Percentiles rank a stretch among this genome's conserved stretches.
Evolutionary conservation across 2,888 invertebrate species (phyloP).

Genomic region (Phoronis australis): DNA sequence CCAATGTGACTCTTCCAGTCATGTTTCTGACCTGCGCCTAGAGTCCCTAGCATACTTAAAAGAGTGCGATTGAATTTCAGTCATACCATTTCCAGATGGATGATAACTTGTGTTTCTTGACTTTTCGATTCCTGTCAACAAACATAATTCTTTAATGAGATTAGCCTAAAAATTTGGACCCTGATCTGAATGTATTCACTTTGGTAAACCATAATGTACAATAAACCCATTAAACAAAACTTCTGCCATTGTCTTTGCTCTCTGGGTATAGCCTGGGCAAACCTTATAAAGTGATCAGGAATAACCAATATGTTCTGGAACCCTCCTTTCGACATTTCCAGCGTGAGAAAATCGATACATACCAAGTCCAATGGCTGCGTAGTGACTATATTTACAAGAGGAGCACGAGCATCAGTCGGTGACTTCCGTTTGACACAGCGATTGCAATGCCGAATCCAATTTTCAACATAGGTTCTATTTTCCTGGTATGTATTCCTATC

Average conservation of each 20-base stretch:
- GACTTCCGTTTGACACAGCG: not conserved
- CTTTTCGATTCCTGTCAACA: slow-evolving; percentile 9
- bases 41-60: slow-evolving; percentile 5
- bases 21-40: slow-evolving; percentile 2
- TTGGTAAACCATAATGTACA: slow-evolving; percentile 8
- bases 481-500: not conserved
- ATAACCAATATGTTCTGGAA: slow-evolving; percentile 2
- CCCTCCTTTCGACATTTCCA: slow-evolving; percentile 6
- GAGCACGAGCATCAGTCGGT: not conserved
- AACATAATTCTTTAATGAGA: slow-evolving; percentile 5
- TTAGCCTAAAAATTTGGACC: slow-evolving; percentile 10
- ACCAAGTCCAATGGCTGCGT: slow-evolving; percentile 3
- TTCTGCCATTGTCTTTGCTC: slow-evolving; percentile 8
- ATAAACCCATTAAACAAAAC: slow-evolving; percentile 6
- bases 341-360: slow-evolving; percentile 7
- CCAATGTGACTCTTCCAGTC: slow-evolving; percentile 5
- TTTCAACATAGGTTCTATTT: not conserved
- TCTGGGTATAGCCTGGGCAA: slow-evolving; percentile 7
- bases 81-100: slow-evolving; percentile 7
- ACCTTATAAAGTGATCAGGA: slow-evolving; percentile 4
- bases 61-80: slow-evolving; percentile 8
- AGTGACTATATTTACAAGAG: not conserved
- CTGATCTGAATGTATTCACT: slow-evolving; percentile 10
- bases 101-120: slow-evolving; percentile 7
- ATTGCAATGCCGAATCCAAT: not conserved